Evolutionary conservation across 2,113 vertebrate genomes (phyloP).

Genomic region (Murina feae): DNA sequence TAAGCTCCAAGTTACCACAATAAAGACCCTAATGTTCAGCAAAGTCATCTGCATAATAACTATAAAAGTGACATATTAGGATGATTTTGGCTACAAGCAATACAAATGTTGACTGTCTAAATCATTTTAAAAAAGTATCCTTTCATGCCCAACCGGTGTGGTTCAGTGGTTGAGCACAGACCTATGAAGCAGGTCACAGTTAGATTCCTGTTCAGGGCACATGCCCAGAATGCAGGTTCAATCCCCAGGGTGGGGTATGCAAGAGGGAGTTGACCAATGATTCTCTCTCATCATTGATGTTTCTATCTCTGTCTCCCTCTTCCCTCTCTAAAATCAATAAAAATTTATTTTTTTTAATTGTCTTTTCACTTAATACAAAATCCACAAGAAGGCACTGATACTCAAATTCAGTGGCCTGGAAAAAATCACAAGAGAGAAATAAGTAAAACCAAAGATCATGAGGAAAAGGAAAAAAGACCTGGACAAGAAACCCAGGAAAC

Average conservation of each 20-base stretch:
- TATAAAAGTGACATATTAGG: not conserved
- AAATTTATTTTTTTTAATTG: not conserved
- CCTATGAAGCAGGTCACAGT: no score
- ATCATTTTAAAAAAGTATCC: not conserved
- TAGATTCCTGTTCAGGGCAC: no score
- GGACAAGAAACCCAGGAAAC: not conserved
- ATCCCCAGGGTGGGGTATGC: no score
- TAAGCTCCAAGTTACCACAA: not conserved
- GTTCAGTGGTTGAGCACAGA: no score
- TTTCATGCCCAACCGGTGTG: not conserved
- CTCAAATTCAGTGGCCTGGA: not conserved
- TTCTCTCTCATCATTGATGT: no score
- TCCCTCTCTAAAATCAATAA: no score
- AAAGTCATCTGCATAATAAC: not conserved
- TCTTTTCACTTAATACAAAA: conserved; percentile 1
- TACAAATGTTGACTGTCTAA: not conserved
- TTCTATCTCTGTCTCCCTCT: no score
- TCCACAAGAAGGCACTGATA: not conserved
- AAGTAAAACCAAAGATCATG: not conserved
- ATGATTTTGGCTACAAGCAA: not conserved
- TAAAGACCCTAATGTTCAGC: not conserved
- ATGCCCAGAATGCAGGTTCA: no score
- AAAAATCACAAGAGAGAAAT: not conserved
- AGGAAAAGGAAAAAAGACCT: not conserved
- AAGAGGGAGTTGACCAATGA: no score